Evolutionary conservation across 2,797 vertebrate genomes (phyloP), one percentile per base, ranked within the genome.

Genomic region (Bucorvus abyssinicus): DNA sequence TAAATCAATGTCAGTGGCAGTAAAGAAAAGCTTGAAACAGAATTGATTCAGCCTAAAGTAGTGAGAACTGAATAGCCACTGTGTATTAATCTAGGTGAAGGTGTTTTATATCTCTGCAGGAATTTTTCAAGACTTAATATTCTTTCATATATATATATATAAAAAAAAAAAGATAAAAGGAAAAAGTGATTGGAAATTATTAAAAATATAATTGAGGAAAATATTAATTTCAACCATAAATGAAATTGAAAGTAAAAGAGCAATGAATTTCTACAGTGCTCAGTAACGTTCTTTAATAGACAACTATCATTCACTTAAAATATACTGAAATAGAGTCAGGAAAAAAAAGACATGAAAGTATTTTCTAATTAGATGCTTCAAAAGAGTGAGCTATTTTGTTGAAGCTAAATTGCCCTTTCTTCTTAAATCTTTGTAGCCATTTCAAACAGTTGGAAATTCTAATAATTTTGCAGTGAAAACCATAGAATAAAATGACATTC

Each of bases 141-240:
- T 89, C 78, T 91, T 40, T 95, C 65, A 47, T 59, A 69, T 65
- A 64, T 18, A 55, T 10, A 26, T 36, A 36, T 38, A 12, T 9
- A 38, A 38, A 76, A 81, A 96, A 89, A 88, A 77, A 90, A 5
- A 75, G 81, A n/a, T n/a, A 95, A 90, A 84, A 67, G 73, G 53
- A 70, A 95, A 89, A 38, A 30, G 63, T 91, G 61, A 94, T 91
- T 95, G 68, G 82, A 64, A 94, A 93, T 97, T 53, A 96, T 97
- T 97, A 97, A 97, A 97, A 9, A 94, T 96, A 91, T 92, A 96
- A 95, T 95, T 97, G 81, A 30, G 59, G 65, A 84, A 97, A 94
- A 97, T 96, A 97, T 74, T 96, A 57, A 90, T 96, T 97, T 97
- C 71, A 96, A 60, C 63, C 61, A 85, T 91, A 96, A 97, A 97